These are phyloP conservation scores for Atherinosoma microstoma DNA, from an alignment of 2,797 vertebrate species.

Conservation along the genomic window DNA sequence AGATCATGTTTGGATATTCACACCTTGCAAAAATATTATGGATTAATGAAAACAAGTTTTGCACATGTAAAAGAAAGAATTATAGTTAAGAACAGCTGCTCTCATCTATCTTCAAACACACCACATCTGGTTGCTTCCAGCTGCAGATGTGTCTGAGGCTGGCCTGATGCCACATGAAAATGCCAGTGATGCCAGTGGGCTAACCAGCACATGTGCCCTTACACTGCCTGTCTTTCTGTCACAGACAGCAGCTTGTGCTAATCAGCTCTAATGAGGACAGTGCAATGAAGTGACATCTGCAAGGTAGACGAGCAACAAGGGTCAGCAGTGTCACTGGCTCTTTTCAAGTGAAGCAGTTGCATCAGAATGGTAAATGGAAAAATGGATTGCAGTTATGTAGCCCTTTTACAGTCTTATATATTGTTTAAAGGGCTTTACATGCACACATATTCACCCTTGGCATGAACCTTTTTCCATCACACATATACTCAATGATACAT, in stretches of 20 bases:
- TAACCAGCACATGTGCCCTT: constrained; percentile 27
- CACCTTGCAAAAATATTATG: background rate
- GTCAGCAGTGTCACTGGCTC: background rate
- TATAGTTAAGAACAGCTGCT: constrained; percentile 26
- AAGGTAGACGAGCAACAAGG: background rate
- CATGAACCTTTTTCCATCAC: background rate
- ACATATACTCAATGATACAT: background rate
- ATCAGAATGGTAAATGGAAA: background rate
- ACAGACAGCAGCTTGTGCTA: constrained; percentile 11
- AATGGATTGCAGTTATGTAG: background rate
- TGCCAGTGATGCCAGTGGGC: constrained; percentile 40
- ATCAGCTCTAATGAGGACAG: constrained; percentile 23
- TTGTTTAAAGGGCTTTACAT: background rate
- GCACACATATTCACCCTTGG: too few species aligned
- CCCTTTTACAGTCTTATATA: background rate
- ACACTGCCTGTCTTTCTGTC: background rate
- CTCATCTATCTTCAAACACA: constrained; percentile 74
- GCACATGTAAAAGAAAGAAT: background rate
- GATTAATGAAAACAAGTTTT: background rate
- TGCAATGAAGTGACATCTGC: constrained; percentile 15
- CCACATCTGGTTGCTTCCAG: constrained; percentile 74
- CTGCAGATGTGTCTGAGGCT: constrained; percentile 54
- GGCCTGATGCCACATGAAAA: constrained; percentile 55
- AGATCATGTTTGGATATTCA: background rate
- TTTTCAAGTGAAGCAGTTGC: background rate